These are phyloP conservation scores for Drosophila leontia DNA, from an alignment of 1,140 invertebrate species.

Conservation along the genomic window DNA sequence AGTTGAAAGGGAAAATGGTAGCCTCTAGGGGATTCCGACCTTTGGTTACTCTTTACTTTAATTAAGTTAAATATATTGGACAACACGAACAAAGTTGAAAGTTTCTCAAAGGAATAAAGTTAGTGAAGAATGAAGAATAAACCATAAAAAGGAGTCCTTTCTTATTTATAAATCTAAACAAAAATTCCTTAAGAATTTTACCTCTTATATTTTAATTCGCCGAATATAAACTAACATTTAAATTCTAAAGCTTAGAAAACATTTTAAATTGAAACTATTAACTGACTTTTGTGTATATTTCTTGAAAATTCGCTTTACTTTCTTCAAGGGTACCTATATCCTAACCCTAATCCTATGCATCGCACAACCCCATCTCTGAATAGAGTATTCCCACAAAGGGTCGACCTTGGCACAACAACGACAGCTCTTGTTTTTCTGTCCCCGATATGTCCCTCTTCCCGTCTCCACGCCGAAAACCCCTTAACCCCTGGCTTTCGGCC, in stretches of 20 bases:
- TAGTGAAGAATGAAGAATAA: too few species aligned
- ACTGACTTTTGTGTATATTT: not conserved
- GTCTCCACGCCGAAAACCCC: constrained; percentile 15
- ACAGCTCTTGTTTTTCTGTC: constrained; percentile 21
- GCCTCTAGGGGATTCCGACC: constrained; percentile 2
- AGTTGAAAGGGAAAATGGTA: constrained; percentile 39
- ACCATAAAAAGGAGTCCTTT: too few species aligned
- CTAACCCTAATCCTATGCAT: not conserved
- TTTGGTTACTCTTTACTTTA: constrained; percentile 30
- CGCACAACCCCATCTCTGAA: not conserved
- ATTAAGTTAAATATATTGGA: constrained; percentile 6
- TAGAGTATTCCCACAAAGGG: constrained; percentile 36
- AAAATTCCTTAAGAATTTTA: too few species aligned
- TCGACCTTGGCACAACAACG: constrained; percentile 50
- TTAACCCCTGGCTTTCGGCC: constrained; percentile 36
- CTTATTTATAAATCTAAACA: too few species aligned
- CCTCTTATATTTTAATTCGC: too few species aligned
- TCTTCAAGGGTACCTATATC: not conserved
- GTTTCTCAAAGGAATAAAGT: constrained; percentile 1
- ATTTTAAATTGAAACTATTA: too few species aligned
- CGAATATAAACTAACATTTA: not conserved
- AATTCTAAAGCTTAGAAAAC: not conserved
- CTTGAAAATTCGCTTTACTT: too few species aligned
- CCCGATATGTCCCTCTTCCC: constrained; percentile 15
- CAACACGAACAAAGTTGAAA: not conserved